These are phyloP conservation scores for Drosophila limbata DNA, from an alignment of 2,888 invertebrate species.

Conservation along the genomic window DNA sequence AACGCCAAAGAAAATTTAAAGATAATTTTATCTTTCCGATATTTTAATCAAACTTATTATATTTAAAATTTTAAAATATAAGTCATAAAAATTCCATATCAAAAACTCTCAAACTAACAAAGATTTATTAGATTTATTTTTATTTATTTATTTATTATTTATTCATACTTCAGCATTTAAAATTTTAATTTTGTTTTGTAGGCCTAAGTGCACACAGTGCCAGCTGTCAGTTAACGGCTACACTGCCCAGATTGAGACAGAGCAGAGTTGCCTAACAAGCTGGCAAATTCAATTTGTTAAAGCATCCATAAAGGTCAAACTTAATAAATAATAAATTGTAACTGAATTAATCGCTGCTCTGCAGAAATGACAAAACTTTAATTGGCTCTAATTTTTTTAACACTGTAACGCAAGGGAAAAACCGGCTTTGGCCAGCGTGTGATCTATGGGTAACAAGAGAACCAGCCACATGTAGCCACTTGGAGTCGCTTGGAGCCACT, in stretches of 20 bases:
- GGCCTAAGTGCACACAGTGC: conserved; percentile 34
- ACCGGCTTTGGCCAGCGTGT: conserved; percentile 55
- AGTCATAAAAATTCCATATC: too few relatives aligned
- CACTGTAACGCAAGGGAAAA: conserved; percentile 40
- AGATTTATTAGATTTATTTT: too few relatives aligned
- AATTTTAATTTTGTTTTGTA: neutral
- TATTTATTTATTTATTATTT: too few relatives aligned
- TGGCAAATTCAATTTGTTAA: conserved; percentile 52
- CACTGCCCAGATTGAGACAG: conserved; percentile 21
- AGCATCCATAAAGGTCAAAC: conserved; percentile 54
- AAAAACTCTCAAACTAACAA: neutral
- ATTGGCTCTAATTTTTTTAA: conserved; percentile 57
- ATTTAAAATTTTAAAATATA: too few relatives aligned
- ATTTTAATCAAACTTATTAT: too few relatives aligned
- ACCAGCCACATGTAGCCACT: conserved; percentile 11
- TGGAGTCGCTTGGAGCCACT: conserved; percentile 1
- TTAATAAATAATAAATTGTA: conserved; percentile 60
- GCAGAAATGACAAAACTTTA: conserved; percentile 63
- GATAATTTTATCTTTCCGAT: too few relatives aligned
- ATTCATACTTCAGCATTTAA: too few relatives aligned
- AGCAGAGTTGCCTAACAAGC: conserved; percentile 25
- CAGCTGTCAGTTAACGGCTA: conserved; percentile 24
- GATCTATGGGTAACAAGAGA: conserved; percentile 16
- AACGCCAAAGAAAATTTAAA: too few relatives aligned
- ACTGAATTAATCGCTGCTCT: conserved; percentile 43